Base-by-base conservation (phyloP, 2,113 vertebrate species). In the Leptosomus discolor region DNA sequence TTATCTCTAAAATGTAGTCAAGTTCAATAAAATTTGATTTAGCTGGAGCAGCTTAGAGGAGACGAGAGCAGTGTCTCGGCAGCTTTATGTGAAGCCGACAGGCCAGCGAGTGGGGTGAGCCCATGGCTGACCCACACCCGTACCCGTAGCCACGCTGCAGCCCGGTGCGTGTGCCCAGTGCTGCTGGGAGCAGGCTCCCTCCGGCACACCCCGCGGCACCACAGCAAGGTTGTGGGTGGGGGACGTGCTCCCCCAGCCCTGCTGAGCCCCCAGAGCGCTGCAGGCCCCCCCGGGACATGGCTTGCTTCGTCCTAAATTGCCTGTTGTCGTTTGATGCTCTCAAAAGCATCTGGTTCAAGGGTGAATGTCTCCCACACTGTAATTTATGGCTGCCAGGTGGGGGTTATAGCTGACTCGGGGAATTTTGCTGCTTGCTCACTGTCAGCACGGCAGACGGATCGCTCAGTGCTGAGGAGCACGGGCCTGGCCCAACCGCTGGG, bases 11-110 rank as follows among this genome's bases (percentile, higher is more conserved):
- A 95, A 94, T 7, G 16, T 70, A 92, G 93, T 94, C 85, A 93
- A 77, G 93, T 96, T 96, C 96, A 97, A 97, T 97, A 94, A 96
- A 93, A 96, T 87, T 60, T 95, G 93, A 96, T 97, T 92, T 94
- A 79, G 95, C 86, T n/a, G 81, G 73, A 92, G 75, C 78, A 45
- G 78, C 79, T 77, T 39, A 73, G 78, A 90, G 43, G 57, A 83
- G 80, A 67, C 2, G 3, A 36, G 69, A 41, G 63, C 85, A 9
- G 78, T 7, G 54, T 26, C 64, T 57, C 3, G 0, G 13, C 7
- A 1, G 64, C 70, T 74, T 69, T 0, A 1, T 53, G 30, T 0
- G 1, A 69, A 78, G 68, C 79, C 26, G 7, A 48, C 37, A 32
- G 60, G 8, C 8, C 57, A 63, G 71, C 34, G n/a, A 6, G 9